Base-by-base conservation (phyloP, 2,888 invertebrate genomes). In the Deilephila elpenor region DNA sequence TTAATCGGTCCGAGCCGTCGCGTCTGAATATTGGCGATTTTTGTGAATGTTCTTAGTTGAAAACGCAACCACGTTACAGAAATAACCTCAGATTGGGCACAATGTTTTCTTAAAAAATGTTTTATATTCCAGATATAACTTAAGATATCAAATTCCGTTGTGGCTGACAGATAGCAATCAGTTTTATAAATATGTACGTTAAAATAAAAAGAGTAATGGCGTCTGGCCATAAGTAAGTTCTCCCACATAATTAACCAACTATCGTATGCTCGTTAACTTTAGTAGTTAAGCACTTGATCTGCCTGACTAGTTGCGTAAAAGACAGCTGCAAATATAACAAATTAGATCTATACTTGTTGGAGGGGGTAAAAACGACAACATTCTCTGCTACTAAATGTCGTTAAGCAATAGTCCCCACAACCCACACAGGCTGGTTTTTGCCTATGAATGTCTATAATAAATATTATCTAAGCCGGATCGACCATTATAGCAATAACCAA, bases 241-340 rank as follows among this genome's bases (percentile, higher is more conserved):
- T 17, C 11, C 25, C 51, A 51, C 67, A 67, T 67, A 67, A 67
- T 51, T 67, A 29, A 20, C 67, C 17, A 51, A 25, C 51, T 14
- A 20, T 25, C 25, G 51, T 6, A 51, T 51, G 67, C 67, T 67
- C 51, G 67, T 67, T 67, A 67, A 17, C 25, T 51, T 17, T 51
- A 67, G 44, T 51, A 67, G 44, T 51, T 51, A 17, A 67, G 44
- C 11, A 67, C 25, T 25, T 34, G 62, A 62, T 62, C 67, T 25
- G 44, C 14, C 62, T 62, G 37, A 64, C 44, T 20, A 61, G 62
- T 62, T 62, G 34, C 62, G 34, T 62, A 34, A 44, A 51, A 32
- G 17, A 51, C 44, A 51, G 51, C 51, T 51, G 67, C 67, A 20
- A 44, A 44, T 67, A 67, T 44, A 25, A 67, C 25, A 67, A 67